phyloP scores from a whole-genome alignment of 2,113 vertebrate species.

The Columba livia region DNA sequence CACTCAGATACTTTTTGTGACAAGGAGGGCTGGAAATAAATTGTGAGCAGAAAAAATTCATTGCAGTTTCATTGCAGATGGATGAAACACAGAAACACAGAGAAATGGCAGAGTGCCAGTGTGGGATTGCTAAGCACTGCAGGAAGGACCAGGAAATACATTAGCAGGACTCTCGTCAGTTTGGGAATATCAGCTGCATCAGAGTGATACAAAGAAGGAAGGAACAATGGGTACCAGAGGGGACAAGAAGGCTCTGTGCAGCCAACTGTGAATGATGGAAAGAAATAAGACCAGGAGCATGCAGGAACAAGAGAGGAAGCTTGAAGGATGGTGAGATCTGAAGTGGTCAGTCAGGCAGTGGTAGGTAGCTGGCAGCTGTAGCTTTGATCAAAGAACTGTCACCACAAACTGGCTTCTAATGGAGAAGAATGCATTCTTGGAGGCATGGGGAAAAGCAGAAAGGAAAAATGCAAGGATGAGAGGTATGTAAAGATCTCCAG shows the following conservation, averaged over 20 bases:
- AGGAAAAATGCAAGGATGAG: not conserved
- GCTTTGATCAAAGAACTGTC: not conserved
- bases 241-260: not conserved
- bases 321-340: not conserved
- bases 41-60: not conserved
- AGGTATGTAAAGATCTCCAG: not conserved
- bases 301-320: not conserved
- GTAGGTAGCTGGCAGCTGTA: not conserved
- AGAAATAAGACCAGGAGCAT: accelerated
- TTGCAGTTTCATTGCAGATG: not conserved
- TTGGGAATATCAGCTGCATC: not conserved
- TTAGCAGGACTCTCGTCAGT: not conserved
- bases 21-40: not conserved
- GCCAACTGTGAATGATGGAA: not conserved
- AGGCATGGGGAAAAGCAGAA: not conserved
- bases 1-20: not conserved
- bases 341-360: not conserved
- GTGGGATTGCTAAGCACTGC: not conserved
- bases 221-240: not conserved
- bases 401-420: not conserved
- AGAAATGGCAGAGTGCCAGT: not conserved
- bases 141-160: not conserved
- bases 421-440: not conserved
- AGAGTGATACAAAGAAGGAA: not conserved
- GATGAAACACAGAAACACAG: not conserved